Conservation (phyloP, 23 tunicate genomes). For the Ciona savignyi region DNA sequence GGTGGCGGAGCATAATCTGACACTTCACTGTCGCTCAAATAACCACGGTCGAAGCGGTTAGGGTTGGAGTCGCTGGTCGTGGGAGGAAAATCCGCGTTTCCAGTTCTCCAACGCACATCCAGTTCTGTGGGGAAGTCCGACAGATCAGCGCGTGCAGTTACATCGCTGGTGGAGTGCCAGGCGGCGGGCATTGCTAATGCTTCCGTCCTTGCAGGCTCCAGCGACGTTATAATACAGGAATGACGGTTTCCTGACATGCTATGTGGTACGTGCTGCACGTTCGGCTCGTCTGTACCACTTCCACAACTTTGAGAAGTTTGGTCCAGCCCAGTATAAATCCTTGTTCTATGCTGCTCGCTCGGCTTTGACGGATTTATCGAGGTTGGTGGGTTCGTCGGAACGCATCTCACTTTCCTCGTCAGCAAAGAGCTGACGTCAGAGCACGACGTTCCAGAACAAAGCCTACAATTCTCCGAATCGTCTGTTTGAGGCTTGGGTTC, state of each 20-base stretch:
- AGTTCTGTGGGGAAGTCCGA: conserved; percentile 1
- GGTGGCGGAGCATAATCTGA: conserved; percentile 23
- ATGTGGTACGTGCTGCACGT: neutral
- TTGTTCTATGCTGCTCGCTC: neutral
- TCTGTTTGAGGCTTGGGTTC: neutral
- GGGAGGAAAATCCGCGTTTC: neutral
- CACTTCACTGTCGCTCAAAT: conserved; percentile 35
- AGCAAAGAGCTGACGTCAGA: conserved; percentile 10
- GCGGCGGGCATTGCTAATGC: neutral
- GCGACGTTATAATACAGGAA: neutral
- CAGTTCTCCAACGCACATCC: conserved; percentile 3
- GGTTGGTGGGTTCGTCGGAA: neutral
- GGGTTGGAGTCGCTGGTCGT: neutral
- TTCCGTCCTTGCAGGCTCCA: neutral
- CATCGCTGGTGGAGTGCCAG: conserved; percentile 1
- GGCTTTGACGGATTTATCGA: neutral
- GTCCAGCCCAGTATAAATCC: neutral
- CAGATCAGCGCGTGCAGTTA: neutral
- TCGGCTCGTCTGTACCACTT: neutral
- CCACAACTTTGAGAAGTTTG: neutral
- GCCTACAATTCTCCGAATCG: neutral
- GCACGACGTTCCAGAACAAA: conserved; percentile 5
- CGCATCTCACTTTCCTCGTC: neutral
- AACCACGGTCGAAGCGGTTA: neutral
- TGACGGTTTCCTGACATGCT: neutral